A percentile compares a stretch with the other conserved stretches of the same genome.
Conservation (phyloP, 2,797 vertebrate species). For the Cossypha dichroa region DNA sequence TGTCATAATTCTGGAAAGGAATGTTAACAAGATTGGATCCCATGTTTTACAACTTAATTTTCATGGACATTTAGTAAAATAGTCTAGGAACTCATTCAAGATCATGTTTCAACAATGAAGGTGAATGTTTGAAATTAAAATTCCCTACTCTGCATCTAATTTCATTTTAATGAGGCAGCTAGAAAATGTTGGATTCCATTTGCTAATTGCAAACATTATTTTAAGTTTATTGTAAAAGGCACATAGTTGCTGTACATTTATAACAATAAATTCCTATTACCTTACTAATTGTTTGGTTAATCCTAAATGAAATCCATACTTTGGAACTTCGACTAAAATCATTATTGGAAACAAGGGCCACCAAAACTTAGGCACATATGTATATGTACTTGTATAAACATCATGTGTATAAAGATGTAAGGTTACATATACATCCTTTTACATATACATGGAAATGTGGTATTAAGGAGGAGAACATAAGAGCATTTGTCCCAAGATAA, state of each 20-base stretch:
- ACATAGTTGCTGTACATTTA: background rate
- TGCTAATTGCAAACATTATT: slow-evolving; percentile 3
- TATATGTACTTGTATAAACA: background rate
- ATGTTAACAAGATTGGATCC: background rate
- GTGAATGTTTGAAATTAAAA: slow-evolving; percentile 44
- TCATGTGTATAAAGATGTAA: background rate
- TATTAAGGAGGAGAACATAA: background rate
- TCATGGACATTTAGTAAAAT: background rate
- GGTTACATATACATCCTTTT: background rate
- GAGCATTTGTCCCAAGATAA: background rate
- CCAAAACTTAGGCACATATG: background rate
- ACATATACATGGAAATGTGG: no score
- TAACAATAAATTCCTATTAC: background rate
- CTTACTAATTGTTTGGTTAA: background rate
- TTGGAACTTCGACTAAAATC: background rate
- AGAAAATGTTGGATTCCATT: background rate
- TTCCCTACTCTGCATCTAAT: background rate
- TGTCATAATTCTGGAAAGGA: background rate
- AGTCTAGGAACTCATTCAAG: background rate
- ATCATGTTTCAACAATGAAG: background rate
- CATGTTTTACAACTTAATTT: slow-evolving; percentile 14
- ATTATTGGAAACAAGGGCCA: background rate
- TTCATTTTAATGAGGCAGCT: slow-evolving; percentile 24
- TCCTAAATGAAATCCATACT: background rate
- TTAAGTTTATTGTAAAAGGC: background rate